phyloP scores from a whole-genome alignment of 2,888 invertebrate genomes.

The Dendrolimus pini region DNA sequence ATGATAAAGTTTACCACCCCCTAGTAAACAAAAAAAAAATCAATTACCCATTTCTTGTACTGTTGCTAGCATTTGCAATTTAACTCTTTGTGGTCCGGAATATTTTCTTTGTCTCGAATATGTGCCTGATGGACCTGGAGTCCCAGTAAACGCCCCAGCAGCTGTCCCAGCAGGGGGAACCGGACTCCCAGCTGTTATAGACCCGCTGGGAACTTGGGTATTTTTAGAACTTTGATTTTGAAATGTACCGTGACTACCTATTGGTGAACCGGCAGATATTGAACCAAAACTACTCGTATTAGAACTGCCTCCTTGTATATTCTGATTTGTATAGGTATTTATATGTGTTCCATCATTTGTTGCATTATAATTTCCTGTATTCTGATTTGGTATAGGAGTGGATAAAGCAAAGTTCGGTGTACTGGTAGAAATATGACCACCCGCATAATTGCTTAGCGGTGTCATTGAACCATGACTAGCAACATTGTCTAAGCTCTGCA shows the following conservation, averaged over 20 bases:
- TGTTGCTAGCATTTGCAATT: slow-evolving; percentile 75
- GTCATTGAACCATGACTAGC: neutral
- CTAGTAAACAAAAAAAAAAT: slow-evolving; percentile 21
- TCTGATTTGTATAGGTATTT: neutral
- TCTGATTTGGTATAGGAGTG: no score
- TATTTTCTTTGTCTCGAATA: slow-evolving; percentile 66
- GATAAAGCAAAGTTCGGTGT: neutral
- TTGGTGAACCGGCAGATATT: slow-evolving; percentile 18
- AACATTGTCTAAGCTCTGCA: neutral
- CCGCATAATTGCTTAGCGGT: neutral
- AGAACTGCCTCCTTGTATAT: slow-evolving; percentile 5
- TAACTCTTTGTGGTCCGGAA: slow-evolving; percentile 72
- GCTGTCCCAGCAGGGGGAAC: slow-evolving; percentile 19
- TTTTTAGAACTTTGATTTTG: slow-evolving; percentile 12
- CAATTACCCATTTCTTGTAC: slow-evolving; percentile 87
- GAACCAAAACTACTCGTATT: slow-evolving; percentile 17
- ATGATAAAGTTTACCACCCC: slow-evolving; percentile 21
- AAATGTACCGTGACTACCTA: neutral
- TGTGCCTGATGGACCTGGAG: neutral
- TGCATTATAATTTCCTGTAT: no score
- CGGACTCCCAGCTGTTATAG: slow-evolving; percentile 43
- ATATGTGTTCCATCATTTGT: no score
- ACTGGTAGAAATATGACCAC: neutral
- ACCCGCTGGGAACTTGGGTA: slow-evolving; percentile 17
- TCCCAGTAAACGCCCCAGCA: neutral